A percentile compares a stretch with the other conserved stretches of the same genome.
Conservation (phyloP, 2,113 vertebrate species). For the Gasterosteus nipponicus region DNA sequence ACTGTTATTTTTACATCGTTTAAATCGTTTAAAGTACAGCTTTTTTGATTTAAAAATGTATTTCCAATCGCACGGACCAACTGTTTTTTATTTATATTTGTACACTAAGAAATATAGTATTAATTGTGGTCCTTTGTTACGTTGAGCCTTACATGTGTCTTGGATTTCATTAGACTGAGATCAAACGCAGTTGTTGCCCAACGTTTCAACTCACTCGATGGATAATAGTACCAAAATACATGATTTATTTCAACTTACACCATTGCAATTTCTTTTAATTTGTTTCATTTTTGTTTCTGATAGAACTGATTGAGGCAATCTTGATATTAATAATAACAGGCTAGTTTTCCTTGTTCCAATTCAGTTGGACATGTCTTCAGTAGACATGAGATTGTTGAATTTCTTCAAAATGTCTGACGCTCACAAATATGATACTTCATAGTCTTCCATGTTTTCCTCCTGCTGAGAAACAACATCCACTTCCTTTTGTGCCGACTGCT, state of each 20-base stretch:
- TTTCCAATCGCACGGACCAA: background rate
- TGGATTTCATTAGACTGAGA: background rate
- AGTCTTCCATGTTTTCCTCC: conserved; percentile 31
- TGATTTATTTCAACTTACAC: background rate
- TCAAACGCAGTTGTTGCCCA: background rate
- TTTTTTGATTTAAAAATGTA: background rate
- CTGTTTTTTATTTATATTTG: background rate
- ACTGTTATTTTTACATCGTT: no score
- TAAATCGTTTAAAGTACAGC: no score
- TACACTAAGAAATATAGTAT: background rate
- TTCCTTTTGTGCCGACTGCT: conserved; percentile 23
- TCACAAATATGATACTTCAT: conserved; percentile 57
- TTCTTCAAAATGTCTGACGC: background rate
- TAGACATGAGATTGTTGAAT: background rate
- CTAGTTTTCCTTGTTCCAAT: background rate
- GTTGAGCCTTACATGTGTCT: background rate
- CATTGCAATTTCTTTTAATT: background rate
- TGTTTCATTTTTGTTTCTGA: background rate
- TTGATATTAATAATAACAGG: background rate
- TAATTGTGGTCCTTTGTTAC: background rate
- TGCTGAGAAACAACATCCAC: conserved; percentile 38
- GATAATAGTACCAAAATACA: background rate
- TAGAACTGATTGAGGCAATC: background rate
- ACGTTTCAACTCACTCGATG: background rate
- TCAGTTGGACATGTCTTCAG: conserved; percentile 15